Base-by-base conservation (phyloP, 2,888 invertebrate genomes). In the Thera britannica region DNA sequence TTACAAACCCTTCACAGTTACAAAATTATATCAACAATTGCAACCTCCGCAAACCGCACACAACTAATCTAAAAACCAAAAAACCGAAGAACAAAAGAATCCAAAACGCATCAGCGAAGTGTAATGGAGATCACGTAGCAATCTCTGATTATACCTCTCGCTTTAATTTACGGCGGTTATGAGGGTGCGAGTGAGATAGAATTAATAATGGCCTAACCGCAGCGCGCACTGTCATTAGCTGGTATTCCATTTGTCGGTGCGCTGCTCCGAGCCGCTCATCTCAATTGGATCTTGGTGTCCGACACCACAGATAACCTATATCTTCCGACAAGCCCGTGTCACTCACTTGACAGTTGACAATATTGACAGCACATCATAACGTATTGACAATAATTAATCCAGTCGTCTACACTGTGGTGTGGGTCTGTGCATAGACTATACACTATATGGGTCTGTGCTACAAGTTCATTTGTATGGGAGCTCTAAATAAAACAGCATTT, bases 91-190 rank as follows among this genome's bases (percentile, higher is more conserved):
- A 88, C 87, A 90, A 89, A 89, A 87, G 89, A 88, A 85, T 86
- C 81, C 87, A 86, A 90, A 86, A 88, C 85, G 85, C 87, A 89
- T 89, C 87, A 88, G 84, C 83, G 80, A 78, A 80, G 83, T 83
- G 87, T 93, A 92, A 93, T 93, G 90, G 93, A 89, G 90, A 93
- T 92, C 93, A 93, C 93, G 93, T 91, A 90, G 83, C 79, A 86
- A 87, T 88, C 86, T 83, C 82, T 83, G 87, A 87, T 90, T 85
- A 81, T 75, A 78, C 82, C 81, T 90, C 90, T 86, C 88, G 78
- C 86, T 92, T 87, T 88, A 87, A 88, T 90, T 87, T 83, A 83
- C 79, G 77, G 75, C 75, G 70, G 73, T 75, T 73, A 75, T 72
- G 65, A 71, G 74, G 77, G 92, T 84, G 87, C 77, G 89, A 93